phyloP scores from a whole-genome alignment of 2,888 invertebrate species.

The Laspeyria flexula region DNA sequence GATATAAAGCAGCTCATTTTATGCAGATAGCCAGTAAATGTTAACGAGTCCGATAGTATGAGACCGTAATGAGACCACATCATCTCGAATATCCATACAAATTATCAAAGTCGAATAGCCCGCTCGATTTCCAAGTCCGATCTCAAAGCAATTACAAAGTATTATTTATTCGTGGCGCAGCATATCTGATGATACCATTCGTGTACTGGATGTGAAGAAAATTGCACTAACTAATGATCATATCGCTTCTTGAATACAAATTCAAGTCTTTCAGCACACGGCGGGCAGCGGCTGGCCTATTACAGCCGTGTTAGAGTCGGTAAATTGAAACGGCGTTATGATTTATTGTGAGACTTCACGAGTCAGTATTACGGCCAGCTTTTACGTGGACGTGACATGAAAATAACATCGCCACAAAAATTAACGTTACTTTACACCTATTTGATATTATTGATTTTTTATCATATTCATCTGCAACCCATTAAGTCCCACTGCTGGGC shows the following conservation, averaged over 20 bases:
- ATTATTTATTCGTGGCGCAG: conserved; percentile 71
- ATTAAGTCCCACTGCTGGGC: too few species aligned
- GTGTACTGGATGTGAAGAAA: conserved; percentile 78
- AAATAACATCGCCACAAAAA: conserved; percentile 55
- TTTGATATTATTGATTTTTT: conserved; percentile 15
- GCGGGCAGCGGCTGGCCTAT: conserved; percentile 70
- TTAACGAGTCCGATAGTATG: conserved; percentile 50
- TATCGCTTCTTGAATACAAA: conserved; percentile 83
- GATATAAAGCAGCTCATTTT: conserved; percentile 49
- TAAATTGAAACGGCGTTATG: conserved; percentile 83
- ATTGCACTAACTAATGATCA: conserved; percentile 83
- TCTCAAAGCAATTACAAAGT: conserved; percentile 71
- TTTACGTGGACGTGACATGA: conserved; percentile 73
- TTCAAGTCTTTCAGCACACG: conserved; percentile 76
- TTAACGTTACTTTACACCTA: conserved; percentile 32
- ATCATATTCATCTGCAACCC: too few species aligned
- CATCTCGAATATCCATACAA: conserved; percentile 54
- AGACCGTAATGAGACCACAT: conserved; percentile 60
- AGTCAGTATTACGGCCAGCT: conserved; percentile 75
- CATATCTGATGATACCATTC: conserved; percentile 67
- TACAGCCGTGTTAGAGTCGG: conserved; percentile 72
- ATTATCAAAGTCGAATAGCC: conserved; percentile 62
- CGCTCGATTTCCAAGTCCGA: conserved; percentile 66
- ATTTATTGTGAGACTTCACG: conserved; percentile 80
- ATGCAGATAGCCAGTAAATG: conserved; percentile 55